Evolutionary conservation across 2,888 invertebrate genomes (phyloP).

Genomic region (Pachymerium ferrugineum): DNA sequence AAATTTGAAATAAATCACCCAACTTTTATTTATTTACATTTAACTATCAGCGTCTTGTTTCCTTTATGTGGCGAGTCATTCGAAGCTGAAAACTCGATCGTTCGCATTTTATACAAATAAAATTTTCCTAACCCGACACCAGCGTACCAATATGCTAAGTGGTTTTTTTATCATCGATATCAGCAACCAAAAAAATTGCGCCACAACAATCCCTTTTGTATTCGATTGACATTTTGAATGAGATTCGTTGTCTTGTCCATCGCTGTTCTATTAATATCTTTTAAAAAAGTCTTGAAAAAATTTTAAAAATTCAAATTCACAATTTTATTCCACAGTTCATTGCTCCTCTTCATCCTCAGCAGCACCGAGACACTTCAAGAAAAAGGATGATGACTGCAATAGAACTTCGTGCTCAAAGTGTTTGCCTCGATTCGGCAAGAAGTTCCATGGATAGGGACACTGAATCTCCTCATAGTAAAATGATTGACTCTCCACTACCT

Average conservation of each 20-base stretch:
- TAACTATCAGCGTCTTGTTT: neutral
- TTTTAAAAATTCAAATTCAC: no score
- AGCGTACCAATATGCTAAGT: no score
- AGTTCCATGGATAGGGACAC: conserved; percentile 9
- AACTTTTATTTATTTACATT: neutral
- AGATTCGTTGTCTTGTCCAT: neutral
- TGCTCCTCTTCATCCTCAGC: neutral
- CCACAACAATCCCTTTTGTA: no score
- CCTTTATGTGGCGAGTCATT: neutral
- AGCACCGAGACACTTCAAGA: neutral
- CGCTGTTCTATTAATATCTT: no score
- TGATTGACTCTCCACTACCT: neutral
- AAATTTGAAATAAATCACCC: neutral
- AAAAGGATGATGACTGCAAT: conserved; percentile 15
- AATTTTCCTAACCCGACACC: neutral
- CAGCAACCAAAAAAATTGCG: no score
- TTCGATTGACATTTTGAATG: conserved; percentile 11
- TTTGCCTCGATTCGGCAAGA: neutral
- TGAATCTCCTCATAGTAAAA: neutral
- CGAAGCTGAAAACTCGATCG: neutral
- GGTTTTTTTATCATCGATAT: no score
- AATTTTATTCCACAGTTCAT: neutral
- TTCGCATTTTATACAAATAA: neutral
- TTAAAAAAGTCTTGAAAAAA: no score
- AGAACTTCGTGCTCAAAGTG: neutral